Conservation (phyloP, 2,888 invertebrate species). For the Psylliodes chrysocephalus region DNA sequence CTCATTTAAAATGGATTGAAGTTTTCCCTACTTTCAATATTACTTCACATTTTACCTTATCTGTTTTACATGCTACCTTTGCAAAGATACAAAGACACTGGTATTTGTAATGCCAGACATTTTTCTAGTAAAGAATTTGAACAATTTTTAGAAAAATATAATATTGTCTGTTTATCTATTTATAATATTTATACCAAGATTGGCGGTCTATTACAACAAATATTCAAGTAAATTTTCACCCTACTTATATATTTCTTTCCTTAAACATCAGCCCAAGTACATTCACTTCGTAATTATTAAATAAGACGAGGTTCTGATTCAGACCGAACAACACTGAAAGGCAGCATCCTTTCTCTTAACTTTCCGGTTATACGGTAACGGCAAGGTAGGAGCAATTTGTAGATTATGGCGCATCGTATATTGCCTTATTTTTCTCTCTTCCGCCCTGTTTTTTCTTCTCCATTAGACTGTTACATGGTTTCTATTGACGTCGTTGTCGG, state of each 20-base stretch:
- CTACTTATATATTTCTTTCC: neutral
- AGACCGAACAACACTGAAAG: slow-evolving; percentile 11
- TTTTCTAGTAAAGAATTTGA: neutral
- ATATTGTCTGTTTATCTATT: no score
- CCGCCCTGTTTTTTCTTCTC: neutral
- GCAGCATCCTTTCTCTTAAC: slow-evolving; percentile 12
- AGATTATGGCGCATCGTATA: slow-evolving; percentile 14
- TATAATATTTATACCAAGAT: neutral
- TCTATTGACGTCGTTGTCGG: neutral
- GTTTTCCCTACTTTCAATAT: neutral
- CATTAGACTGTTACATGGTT: slow-evolving; percentile 13
- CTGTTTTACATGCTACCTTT: neutral
- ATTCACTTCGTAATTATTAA: slow-evolving; percentile 7
- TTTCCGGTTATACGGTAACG: neutral
- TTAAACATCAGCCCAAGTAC: neutral
- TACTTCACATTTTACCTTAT: neutral
- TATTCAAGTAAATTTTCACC: neutral
- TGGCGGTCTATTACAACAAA: neutral
- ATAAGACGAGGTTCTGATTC: slow-evolving; percentile 11
- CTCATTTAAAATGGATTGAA: slow-evolving; percentile 1
- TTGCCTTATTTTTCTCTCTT: slow-evolving; percentile 4
- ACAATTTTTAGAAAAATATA: neutral
- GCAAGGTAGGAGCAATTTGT: slow-evolving; percentile 15
- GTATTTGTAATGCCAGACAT: neutral
- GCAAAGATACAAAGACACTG: no score